A percentile compares a stretch with the other conserved stretches of the same genome.
Evolutionary conservation across 2,797 vertebrate genomes (phyloP).

Genomic region (Sarcoramphus papa): DNA sequence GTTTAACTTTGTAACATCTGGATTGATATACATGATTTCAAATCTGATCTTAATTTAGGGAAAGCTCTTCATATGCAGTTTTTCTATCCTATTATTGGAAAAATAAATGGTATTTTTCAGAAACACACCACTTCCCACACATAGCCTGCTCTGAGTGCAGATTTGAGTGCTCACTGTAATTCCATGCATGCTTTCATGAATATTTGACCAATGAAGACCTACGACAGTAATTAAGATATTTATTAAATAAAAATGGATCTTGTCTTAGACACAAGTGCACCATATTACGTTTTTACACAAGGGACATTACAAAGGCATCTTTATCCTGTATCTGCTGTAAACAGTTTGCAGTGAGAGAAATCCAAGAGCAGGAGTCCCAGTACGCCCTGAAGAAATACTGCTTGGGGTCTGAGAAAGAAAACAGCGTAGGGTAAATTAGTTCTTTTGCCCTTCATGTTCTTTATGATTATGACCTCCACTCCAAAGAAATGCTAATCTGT

Average conservation of each 20-base stretch:
- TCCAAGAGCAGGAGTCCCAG: neutral
- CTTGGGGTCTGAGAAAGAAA: neutral
- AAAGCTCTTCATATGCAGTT: neutral
- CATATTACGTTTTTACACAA: constrained; percentile 1
- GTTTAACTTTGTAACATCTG: constrained; percentile 42
- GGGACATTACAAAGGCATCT: neutral
- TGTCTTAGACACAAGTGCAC: neutral
- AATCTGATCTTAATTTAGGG: neutral
- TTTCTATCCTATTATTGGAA: constrained; percentile 1
- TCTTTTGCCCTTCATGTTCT: neutral
- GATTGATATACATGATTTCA: neutral
- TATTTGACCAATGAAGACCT: neutral
- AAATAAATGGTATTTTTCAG: neutral
- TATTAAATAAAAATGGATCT: constrained; percentile 2
- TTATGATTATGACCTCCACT: neutral
- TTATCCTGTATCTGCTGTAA: neutral
- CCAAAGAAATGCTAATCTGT: neutral
- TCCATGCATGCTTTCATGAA: neutral
- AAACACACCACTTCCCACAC: neutral
- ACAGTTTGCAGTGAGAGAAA: neutral
- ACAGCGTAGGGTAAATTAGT: neutral
- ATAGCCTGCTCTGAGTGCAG: neutral
- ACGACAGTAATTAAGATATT: neutral
- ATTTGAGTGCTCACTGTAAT: neutral
- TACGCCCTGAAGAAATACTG: neutral